Base-by-base conservation (phyloP, 2,888 invertebrate species). In the Parasteatoda lunata region DNA sequence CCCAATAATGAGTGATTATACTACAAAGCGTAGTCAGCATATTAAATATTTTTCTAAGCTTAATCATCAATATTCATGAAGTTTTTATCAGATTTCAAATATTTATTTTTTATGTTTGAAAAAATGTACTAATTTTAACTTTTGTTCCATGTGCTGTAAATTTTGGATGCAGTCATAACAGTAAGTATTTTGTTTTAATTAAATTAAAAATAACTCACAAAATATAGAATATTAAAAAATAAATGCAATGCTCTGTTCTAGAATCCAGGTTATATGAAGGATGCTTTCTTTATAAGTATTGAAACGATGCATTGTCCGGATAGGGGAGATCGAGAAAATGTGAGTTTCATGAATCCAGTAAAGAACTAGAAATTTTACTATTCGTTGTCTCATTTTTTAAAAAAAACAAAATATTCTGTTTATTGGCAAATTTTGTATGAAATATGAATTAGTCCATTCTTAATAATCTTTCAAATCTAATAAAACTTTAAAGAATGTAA, bases 231-330 rank as follows among this genome's bases (percentile, higher is more conserved):
- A 30, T 30, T 30, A 30, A 30, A 30, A 30, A 30, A 30, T 30
- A 30, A 30, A 30, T 30, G 30, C 1, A 30, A 30, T 30, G 30
- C 30, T 30, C 30, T 49, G 68, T 15, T 77, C 64, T 30, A 89
- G 89, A 90, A 90, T 88, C 90, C 90, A 45, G 89, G 89, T 83
- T 90, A 90, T 90, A 94, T 94, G 94, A 93, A 94, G 90, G 93
- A 93, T 45, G 92, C 92, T 78, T 94, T 94, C 90, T 91, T 91
- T 89, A 93, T 94, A 70, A 92, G 92, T 82, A 97, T 99, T 93
- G 98, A 98, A 93, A 97, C 98, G 87, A 94, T 98, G 93, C 99
- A 99, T 93, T 93, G 96, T 91, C 95, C 95, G 83, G 99, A 98
- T 92, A 93, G 93, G 89, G 98, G 98, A 78, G 94, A 95, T 89